Conservation (phyloP, 2,888 invertebrate species). For the Vesta saturnalis region DNA sequence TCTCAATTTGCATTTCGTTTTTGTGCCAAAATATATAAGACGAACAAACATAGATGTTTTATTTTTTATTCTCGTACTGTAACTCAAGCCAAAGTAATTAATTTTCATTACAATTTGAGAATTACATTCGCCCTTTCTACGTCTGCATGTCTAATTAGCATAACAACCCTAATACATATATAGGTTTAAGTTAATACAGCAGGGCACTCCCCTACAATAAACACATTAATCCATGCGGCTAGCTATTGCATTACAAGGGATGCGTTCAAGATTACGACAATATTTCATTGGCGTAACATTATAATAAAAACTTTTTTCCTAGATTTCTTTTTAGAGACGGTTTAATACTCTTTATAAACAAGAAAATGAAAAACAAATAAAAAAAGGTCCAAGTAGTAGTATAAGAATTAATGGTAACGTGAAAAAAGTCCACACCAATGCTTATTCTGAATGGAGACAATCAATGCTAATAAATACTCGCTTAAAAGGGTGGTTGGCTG, state of each 20-base stretch:
- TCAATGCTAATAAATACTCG: constrained; percentile 53
- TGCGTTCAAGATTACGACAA: constrained; percentile 19
- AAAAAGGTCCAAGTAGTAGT: background rate
- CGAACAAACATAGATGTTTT: no score
- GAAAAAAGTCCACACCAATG: constrained; percentile 29
- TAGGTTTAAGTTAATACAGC: constrained; percentile 53
- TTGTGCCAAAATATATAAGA: no score
- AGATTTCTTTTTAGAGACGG: no score
- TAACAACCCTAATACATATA: constrained; percentile 57
- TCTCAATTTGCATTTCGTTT: no score
- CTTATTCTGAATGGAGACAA: constrained; percentile 34
- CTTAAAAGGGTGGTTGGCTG: constrained; percentile 47
- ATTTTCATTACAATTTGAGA: constrained; percentile 7
- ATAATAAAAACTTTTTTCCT: no score
- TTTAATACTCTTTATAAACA: no score
- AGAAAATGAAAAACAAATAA: background rate
- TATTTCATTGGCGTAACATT: constrained; percentile 22
- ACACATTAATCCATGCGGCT: constrained; percentile 42
- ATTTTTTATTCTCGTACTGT: no score
- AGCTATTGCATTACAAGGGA: constrained; percentile 37
- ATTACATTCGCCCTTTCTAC: constrained; percentile 64
- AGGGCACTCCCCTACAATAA: constrained; percentile 48
- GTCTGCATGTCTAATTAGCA: constrained; percentile 51
- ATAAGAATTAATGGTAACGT: background rate
- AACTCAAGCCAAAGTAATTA: background rate